Base-by-base conservation (phyloP, 2,888 invertebrate genomes). In the Cybosia mesomella region DNA sequence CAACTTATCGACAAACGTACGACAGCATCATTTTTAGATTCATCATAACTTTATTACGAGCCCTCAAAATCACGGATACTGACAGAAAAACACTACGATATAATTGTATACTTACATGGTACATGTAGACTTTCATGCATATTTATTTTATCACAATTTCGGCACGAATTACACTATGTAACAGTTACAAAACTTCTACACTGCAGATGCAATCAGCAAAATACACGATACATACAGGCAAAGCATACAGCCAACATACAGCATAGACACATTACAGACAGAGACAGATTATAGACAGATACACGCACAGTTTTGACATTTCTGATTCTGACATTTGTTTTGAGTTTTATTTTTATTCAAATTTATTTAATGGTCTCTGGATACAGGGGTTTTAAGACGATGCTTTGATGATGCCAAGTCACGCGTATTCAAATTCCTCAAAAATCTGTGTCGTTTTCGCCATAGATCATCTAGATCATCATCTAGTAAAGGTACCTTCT, bases 81-180 rank as follows among this genome's bases (percentile, higher is more conserved):
- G 78, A 79, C 81, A 69, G 81, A 79, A 79, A 78, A 63, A 57
- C n/a, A 21, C 34, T 57, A 22, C 43, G 64, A 68, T 32, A 65
- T 64, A 57, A 39, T 43, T 59, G 18, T 58, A 54, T 68, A 79
- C 79, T 80, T 69, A 79, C 79, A 71, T 66, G 34, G 9, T 2
- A 60, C 55, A 71, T 21, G 64, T 54, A 39, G 49, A 66, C 55
- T 67, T 54, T 34, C 22, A 66, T 62, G 57, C 57, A 18, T 62
- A 68, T 57, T 28, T 36, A 66, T 54, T 24, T 62, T 63, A 11
- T 24, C 55, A 55, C 36, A 55, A 64, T 39, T 55, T 64, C 22
- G 8, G 13, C 4, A 15, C 55, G 55, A 55, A 24, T 34, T 15
- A 49, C 28, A 15, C 15, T 57, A 24, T 53, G 13, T 15, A 54